phyloP scores from a whole-genome alignment of 53 echinoderm and acorn worm genomes.

The Zoroaster sp. region DNA sequence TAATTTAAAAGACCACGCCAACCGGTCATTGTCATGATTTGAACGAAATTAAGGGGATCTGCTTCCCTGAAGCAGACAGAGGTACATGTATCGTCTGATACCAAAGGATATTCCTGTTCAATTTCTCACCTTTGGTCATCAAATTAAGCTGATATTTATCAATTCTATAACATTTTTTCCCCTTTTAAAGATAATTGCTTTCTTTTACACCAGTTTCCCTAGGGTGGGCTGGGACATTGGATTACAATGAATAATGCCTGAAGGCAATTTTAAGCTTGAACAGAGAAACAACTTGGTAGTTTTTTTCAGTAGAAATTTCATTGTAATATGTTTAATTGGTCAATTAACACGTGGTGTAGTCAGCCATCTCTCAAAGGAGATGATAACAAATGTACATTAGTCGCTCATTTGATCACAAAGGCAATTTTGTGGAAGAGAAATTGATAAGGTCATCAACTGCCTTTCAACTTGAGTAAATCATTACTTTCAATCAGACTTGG shows the following conservation, averaged over 20 bases:
- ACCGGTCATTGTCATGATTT: conserved; percentile 59
- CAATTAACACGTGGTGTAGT: background rate
- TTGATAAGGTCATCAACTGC: background rate
- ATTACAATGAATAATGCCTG: conserved; percentile 33
- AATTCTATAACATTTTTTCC: conserved; percentile 44
- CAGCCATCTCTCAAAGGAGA: background rate
- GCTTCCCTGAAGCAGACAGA: conserved; percentile 18
- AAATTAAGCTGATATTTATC: conserved; percentile 44
- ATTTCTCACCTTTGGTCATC: conserved; percentile 40
- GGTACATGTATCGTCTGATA: conserved; percentile 32
- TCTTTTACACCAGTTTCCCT: conserved; percentile 26
- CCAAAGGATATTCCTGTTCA: conserved; percentile 26
- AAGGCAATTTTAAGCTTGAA: background rate
- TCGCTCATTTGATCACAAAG: background rate
- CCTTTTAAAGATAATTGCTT: conserved; percentile 51
- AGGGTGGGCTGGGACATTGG: conserved; percentile 5
- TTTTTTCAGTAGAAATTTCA: background rate
- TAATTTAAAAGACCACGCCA: conserved; percentile 60
- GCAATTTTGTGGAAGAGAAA: background rate
- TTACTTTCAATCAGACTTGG: background rate
- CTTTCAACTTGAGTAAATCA: background rate
- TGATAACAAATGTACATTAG: background rate
- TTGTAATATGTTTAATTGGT: conserved; percentile 30
- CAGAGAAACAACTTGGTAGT: background rate
- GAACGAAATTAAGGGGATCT: conserved; percentile 46